Evolutionary conservation across 2,113 vertebrate genomes (phyloP), one percentile per base, ranked within the genome.

Genomic region (Genyomyrus donnyi): DNA sequence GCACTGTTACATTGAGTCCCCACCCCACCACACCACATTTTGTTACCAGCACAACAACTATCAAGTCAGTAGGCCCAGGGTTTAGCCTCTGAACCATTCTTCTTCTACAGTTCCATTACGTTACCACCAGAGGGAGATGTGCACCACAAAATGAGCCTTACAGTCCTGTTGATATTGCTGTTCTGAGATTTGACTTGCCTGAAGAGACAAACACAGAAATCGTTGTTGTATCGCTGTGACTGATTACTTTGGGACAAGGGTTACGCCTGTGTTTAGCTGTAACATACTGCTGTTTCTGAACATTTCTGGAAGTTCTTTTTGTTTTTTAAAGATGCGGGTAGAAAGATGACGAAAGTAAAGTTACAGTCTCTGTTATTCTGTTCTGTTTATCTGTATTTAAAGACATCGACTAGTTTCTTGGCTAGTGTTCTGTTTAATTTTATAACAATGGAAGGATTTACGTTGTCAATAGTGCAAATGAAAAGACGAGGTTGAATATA

Each of bases 41-140:
- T 35, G 13, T 74, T 80, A 80, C 74, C 35, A 80, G 35, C 31
- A 80, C 74, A 80, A 46, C 42, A 45, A n/a, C 35, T n/a, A n/a
- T 48, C 45, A 85, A 48, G 19, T 85, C 45, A n/a, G 45, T 48
- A n/a, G 39, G 39, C 45, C n/a, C 49, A 8, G 85, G 15, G 31
- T 31, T 52, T 56, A 11, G 50, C 11, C 11, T 5, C 50, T 80
- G 70, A 77, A 6, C 5, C 35, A 39, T 80, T 80, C 31, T 42
- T 77, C 74, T 80, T 39, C 62, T 66, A 58, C 21, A 84, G 46
- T 89, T 89, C 17, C 80, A 45, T 27, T 48, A 10, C 2, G 45
- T 49, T 48, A 27, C 85, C 89, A 87, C 84, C 46, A 90, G 89
- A 74, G 84, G 89, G 56, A n/a, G 89, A 42, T 42, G 27, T 46